Conservation (phyloP, 2,888 invertebrate genomes). For the Amblyjoppa fuscipennis region DNA sequence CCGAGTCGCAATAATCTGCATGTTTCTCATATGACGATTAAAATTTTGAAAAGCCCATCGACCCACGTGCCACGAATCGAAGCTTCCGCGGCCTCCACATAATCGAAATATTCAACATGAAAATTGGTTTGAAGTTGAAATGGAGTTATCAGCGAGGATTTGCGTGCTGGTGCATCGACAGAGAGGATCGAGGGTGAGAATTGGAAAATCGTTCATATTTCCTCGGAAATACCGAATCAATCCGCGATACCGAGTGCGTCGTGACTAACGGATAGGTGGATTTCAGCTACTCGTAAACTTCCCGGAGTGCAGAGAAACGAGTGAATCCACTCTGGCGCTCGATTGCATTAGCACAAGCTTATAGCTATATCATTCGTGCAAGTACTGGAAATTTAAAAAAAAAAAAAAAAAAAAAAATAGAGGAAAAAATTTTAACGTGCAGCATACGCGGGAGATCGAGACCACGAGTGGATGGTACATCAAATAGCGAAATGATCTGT, state of each 20-base stretch:
- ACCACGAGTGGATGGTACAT: constrained; percentile 4
- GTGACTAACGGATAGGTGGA: constrained; percentile 22
- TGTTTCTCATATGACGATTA: background rate
- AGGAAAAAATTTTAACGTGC: background rate
- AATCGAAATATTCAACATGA: constrained; percentile 53
- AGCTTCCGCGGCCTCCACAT: constrained; percentile 6
- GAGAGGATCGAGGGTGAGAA: constrained; percentile 18
- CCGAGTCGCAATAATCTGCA: background rate
- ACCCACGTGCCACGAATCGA: constrained; percentile 35
- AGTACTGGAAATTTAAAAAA: background rate
- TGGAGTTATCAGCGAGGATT: constrained; percentile 55
- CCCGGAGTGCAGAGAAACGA: constrained; percentile 46
- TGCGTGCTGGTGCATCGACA: background rate
- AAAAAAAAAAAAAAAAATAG: constrained; percentile 12
- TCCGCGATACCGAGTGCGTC: constrained; percentile 68
- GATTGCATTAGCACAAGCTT: constrained; percentile 52
- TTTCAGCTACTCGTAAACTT: constrained; percentile 29
- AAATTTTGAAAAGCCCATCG: background rate
- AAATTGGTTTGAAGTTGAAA: constrained; percentile 58
- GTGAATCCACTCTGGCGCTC: constrained; percentile 55
- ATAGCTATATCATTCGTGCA: constrained; percentile 30
- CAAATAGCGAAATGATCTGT: constrained; percentile 29
- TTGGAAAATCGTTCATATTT: constrained; percentile 63
- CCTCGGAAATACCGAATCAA: constrained; percentile 74
- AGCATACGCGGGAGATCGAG: constrained; percentile 20